These are phyloP conservation scores for Patiria miniata DNA, from an alignment of 35 echinoderm and acorn worm genomes.

Conservation along the genomic window DNA sequence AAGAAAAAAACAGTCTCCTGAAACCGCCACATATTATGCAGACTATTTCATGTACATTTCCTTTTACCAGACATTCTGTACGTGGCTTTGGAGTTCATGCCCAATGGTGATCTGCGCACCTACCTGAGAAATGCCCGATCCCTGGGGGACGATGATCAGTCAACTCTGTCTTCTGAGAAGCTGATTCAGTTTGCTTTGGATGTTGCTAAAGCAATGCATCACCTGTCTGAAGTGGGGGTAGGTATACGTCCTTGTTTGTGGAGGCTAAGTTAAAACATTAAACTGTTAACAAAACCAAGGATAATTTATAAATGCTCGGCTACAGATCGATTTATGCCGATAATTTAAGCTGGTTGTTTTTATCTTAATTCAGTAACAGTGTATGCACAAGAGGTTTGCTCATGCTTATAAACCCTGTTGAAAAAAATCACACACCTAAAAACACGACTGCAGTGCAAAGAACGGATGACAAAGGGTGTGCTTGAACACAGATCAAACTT, in stretches of 20 bases:
- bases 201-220: conserved; percentile 15
- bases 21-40: neutral
- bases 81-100: neutral
- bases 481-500: no score
- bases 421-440: no score
- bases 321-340: no score
- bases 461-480: no score
- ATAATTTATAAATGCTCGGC: no score
- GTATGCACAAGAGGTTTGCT: no score
- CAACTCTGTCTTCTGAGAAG: neutral
- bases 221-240: neutral
- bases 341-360: neutral
- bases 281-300: no score
- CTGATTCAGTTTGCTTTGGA: conserved; percentile 21
- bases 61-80: neutral
- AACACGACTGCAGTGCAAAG: no score
- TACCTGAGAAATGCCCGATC: conserved; percentile 16
- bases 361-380: no score
- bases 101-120: conserved; percentile 3
- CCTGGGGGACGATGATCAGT: neutral
- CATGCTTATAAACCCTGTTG: no score
- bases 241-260: no score
- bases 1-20: neutral
- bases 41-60: neutral
- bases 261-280: no score